phyloP scores from a whole-genome alignment of 2,888 invertebrate genomes.

The Xestia sexstrigata region DNA sequence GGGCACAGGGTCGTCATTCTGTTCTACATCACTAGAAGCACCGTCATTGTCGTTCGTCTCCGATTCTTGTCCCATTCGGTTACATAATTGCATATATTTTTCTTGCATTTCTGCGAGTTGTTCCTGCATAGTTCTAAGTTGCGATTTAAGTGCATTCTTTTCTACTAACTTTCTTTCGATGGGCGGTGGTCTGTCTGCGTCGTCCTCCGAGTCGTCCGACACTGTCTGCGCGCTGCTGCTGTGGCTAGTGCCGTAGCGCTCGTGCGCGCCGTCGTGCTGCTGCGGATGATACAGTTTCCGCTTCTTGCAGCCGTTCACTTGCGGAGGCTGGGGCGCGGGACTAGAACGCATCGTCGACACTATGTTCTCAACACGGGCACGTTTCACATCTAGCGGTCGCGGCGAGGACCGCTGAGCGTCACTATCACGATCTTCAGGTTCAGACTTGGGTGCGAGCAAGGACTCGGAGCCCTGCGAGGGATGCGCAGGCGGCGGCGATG shows the following conservation, averaged over 20 bases:
- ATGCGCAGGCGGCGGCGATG: slow-evolving; percentile 90
- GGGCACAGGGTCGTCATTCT: slow-evolving; percentile 87
- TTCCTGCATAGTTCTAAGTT: slow-evolving; percentile 96
- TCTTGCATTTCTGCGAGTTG: slow-evolving; percentile 98
- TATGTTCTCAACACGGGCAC: slow-evolving; percentile 98
- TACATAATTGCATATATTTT: slow-evolving; percentile 96
- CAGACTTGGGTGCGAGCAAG: slow-evolving; percentile 92
- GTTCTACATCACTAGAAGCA: slow-evolving; percentile 93
- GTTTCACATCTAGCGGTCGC: slow-evolving; percentile 95
- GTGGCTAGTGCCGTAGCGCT: slow-evolving; percentile 90
- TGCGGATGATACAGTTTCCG: slow-evolving; percentile 98
- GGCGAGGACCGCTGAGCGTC: slow-evolving; percentile 90
- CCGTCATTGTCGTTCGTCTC: slow-evolving; percentile 94
- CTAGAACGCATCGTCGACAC: slow-evolving; percentile 98
- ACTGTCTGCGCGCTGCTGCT: slow-evolving; percentile 85
- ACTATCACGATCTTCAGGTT: slow-evolving; percentile 92
- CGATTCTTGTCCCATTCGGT: slow-evolving; percentile 95
- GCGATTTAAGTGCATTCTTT: slow-evolving; percentile 96
- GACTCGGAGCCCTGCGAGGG: slow-evolving; percentile 86
- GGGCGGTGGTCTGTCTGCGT: slow-evolving; percentile 94
- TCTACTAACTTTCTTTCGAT: slow-evolving; percentile 96
- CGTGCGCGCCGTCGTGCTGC: slow-evolving; percentile 95
- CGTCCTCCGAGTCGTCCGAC: slow-evolving; percentile 94
- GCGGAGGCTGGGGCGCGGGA: slow-evolving; percentile 93
- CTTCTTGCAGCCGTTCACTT: slow-evolving; percentile 98